Evolutionary conservation across 2,113 vertebrate genomes (phyloP).

Genomic region (Sceloporus tristichus): DNA sequence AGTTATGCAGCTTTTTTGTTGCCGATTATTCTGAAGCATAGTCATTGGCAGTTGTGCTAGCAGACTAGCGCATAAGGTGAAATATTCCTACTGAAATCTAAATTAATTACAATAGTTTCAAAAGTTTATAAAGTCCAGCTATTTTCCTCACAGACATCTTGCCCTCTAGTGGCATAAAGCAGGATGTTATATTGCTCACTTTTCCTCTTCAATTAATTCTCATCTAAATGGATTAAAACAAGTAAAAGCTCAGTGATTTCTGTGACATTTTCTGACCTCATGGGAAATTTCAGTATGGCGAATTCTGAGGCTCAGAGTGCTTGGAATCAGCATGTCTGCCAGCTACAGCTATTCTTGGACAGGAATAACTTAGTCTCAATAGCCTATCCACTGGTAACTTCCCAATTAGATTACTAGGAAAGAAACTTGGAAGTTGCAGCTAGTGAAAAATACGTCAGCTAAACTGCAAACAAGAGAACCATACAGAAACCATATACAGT

Average conservation of each 20-base stretch:
- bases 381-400: too few relatives aligned
- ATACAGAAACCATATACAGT: too few relatives aligned
- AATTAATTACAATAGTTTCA: not conserved
- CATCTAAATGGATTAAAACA: not conserved
- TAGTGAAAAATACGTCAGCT: too few relatives aligned
- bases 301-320: too few relatives aligned
- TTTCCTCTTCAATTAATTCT: not conserved
- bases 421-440: too few relatives aligned
- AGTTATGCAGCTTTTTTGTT: not conserved
- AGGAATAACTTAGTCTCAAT: too few relatives aligned
- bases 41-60: not conserved
- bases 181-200: not conserved
- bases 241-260: slow-evolving; percentile 12
- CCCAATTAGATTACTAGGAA: too few relatives aligned
- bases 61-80: not conserved
- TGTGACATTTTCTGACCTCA: not conserved
- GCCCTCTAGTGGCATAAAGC: slow-evolving; percentile 72
- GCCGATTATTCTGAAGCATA: not conserved
- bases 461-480: too few relatives aligned
- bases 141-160: slow-evolving; percentile 35
- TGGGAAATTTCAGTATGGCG: not conserved
- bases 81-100: not conserved
- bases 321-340: too few relatives aligned
- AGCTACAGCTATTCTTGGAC: too few relatives aligned
- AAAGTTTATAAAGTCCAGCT: not conserved